Base-by-base conservation (phyloP, 2,113 vertebrate genomes). In the Ictalurus furcatus region DNA sequence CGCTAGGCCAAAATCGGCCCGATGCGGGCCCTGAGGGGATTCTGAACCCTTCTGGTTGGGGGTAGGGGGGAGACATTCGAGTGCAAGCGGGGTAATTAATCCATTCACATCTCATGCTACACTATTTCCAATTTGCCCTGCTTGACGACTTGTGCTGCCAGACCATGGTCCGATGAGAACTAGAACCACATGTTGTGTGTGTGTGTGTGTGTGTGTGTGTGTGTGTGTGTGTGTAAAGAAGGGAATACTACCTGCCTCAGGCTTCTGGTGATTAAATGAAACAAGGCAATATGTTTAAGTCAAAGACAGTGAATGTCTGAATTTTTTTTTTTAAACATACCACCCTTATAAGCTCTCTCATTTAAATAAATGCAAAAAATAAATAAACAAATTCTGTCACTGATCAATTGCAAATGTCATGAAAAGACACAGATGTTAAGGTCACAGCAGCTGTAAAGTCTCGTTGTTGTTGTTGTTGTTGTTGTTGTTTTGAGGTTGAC, bases 171-270 rank as follows among this genome's bases (percentile, higher is more conserved):
- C 25, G 44, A 54, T 54, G 86, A 48, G 83, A 89, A 89, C 81
- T 81, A 87, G 63, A 90, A 90, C 85, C 91, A 92, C 91, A 89
- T 92, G 91, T 87, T 86, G 87, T 89, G 79, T 34, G 37, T 76
- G 85, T 58, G 71, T 40, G 54, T 48, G 1, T 14, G 9, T 8
- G 34, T 34, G 28, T n/a, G 85, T 13, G 37, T 90, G 86, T 59
- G 40, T 79, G 44, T 48, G 48, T 48, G 48, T 11, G 48, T 52
- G 48, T 11, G 48, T 11, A 52, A 28, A 79, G 54, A 44, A 65
- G 30, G 71, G 61, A 84, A 84, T 85, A 82, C 73, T 56, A 76
- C 61, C 40, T 87, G 76, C 80, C 63, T 78, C 74, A 23, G 83
- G 85, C 89, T 69, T 59, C 19, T 74, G 34, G 87, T 85, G 76